Conservation (phyloP, 2,797 vertebrate genomes). For the Microchirus variegatus region DNA sequence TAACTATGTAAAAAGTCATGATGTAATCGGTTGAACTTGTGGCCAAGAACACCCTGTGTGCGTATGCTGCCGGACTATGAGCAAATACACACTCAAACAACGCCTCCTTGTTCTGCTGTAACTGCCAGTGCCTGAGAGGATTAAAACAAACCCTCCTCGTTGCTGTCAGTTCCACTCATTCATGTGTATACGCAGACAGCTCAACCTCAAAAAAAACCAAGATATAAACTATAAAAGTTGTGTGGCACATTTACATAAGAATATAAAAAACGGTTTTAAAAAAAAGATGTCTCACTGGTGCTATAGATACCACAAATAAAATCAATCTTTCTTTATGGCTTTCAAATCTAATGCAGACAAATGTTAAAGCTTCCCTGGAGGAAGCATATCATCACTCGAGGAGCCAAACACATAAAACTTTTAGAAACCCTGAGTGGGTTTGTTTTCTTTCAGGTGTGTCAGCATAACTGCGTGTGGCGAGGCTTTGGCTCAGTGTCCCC, state of each 20-base stretch:
- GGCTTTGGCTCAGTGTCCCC: slow-evolving; percentile 15
- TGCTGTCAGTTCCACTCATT: slow-evolving; percentile 63
- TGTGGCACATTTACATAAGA: not conserved
- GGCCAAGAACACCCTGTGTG: slow-evolving; percentile 74
- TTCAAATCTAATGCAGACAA: slow-evolving; percentile 2
- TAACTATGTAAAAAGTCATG: slow-evolving; percentile 76
- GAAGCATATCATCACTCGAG: slow-evolving; percentile 2
- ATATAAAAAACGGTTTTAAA: not conserved
- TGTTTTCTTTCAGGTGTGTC: slow-evolving; percentile 40
- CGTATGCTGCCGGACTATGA: slow-evolving; percentile 70
- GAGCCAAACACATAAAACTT: slow-evolving; percentile 19
- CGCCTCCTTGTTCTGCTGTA: slow-evolving; percentile 79
- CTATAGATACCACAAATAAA: slow-evolving; percentile 1
- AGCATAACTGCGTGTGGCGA: slow-evolving; percentile 23
- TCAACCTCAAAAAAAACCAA: slow-evolving; percentile 47
- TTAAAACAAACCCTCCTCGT: slow-evolving; percentile 74
- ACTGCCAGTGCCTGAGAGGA: slow-evolving; percentile 73
- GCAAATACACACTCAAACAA: slow-evolving; percentile 81
- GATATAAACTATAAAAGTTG: slow-evolving; percentile 9
- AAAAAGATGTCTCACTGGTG: slow-evolving; percentile 1
- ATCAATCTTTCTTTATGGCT: not conserved
- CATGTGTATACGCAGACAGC: slow-evolving; percentile 50
- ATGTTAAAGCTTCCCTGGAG: not conserved
- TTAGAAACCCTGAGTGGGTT: slow-evolving; percentile 17
- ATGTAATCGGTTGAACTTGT: slow-evolving; percentile 71